phyloP scores from a whole-genome alignment of 2,113 vertebrate genomes.

The Climacteris rufus region DNA sequence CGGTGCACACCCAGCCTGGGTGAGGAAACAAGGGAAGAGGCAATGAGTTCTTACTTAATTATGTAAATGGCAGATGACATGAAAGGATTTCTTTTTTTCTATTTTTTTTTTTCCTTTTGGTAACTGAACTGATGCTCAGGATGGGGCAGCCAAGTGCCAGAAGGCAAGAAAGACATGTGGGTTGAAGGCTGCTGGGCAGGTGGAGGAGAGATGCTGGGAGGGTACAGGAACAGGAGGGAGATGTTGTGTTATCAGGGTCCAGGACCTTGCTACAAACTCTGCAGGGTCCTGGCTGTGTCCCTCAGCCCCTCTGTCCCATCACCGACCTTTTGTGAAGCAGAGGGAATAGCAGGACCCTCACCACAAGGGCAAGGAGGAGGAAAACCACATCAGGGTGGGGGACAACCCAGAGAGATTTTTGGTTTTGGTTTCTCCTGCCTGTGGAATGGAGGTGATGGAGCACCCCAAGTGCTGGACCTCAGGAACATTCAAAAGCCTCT shows the following conservation, averaged over 20 bases:
- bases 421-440: not conserved
- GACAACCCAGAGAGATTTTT: not conserved
- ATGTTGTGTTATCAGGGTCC: fast-evolving
- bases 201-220: not conserved
- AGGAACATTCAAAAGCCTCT: fast-evolving
- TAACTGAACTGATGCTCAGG: not conserved
- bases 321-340: not conserved
- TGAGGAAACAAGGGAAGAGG: not conserved
- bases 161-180: not conserved
- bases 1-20: not conserved
- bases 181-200: not conserved
- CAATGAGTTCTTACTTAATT: not conserved
- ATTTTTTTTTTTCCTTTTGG: not conserved
- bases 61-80: constrained; percentile 32
- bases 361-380: not conserved
- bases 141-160: not conserved
- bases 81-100: not conserved
- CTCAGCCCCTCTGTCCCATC: not conserved
- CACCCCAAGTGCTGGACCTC: not conserved
- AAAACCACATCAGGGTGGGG: fast-evolving
- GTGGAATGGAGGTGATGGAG: not conserved
- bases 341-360: fast-evolving
- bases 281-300: fast-evolving
- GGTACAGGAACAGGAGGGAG: not conserved
- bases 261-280: not conserved